phyloP scores from a whole-genome alignment of 2,888 invertebrate genomes.

The Mythimna albipuncta region DNA sequence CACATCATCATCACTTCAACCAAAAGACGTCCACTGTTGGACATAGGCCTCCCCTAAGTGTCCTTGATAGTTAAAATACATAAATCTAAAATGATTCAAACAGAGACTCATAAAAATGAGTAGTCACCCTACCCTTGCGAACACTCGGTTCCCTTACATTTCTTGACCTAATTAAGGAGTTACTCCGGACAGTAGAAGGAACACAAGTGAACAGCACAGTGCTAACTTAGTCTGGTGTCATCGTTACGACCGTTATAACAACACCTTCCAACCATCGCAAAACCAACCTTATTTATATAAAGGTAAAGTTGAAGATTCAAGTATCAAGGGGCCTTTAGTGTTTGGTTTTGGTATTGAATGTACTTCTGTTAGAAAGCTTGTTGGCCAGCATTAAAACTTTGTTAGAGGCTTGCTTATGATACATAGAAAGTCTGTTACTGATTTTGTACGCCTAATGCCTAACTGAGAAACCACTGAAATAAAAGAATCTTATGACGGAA shows the following conservation, averaged over 20 bases:
- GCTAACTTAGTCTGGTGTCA: slow-evolving; percentile 58
- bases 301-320: not conserved
- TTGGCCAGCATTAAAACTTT: slow-evolving; percentile 62
- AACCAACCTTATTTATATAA: not conserved
- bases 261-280: not conserved
- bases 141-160: slow-evolving; percentile 57
- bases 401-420: slow-evolving; percentile 39
- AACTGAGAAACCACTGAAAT: not conserved
- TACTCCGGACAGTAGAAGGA: slow-evolving; percentile 52
- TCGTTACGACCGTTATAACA: slow-evolving; percentile 6
- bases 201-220: slow-evolving; percentile 59
- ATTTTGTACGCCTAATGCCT: slow-evolving; percentile 24
- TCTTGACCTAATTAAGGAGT: slow-evolving; percentile 73
- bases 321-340: not conserved
- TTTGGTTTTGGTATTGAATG: slow-evolving; percentile 25
- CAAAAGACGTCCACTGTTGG: too few species aligned
- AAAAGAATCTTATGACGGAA: not conserved
- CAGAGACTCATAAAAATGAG: slow-evolving; percentile 3
- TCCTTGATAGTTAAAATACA: too few species aligned
- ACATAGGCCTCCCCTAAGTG: too few species aligned
- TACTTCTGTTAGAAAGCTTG: slow-evolving; percentile 47
- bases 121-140: slow-evolving; percentile 46
- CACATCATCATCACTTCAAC: too few species aligned
- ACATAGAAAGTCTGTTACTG: slow-evolving; percentile 25
- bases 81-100: not conserved